Percentiles rank a stretch among this genome's conserved stretches.
phyloP scores from a whole-genome alignment of 2,888 invertebrate species.

The Stomorhina lunata region DNA sequence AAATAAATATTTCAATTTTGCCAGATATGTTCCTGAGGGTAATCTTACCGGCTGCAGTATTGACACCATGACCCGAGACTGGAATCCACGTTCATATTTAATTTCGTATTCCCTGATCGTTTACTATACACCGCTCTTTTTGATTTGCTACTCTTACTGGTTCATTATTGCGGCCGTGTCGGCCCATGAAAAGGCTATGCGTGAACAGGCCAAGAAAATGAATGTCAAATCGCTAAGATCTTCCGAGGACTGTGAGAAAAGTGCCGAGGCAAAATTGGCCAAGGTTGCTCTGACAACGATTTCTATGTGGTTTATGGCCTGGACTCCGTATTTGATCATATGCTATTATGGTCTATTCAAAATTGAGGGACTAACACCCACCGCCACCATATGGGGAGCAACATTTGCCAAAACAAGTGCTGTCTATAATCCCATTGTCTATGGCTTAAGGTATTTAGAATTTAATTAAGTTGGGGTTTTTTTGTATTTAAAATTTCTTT shows the following conservation, averaged over 20 bases:
- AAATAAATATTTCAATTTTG: background rate
- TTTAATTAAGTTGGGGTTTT: too few relatives aligned
- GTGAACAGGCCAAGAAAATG: constrained; percentile 83
- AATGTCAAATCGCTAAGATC: constrained; percentile 82
- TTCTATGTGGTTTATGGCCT: constrained; percentile 83
- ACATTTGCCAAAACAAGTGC: constrained; percentile 83
- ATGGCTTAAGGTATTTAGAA: constrained; percentile 81
- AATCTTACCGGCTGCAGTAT: constrained; percentile 83
- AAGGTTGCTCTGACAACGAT: constrained; percentile 83
- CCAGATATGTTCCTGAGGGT: constrained; percentile 83
- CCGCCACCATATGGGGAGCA: constrained; percentile 86
- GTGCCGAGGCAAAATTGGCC: constrained; percentile 81
- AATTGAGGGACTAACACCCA: constrained; percentile 86
- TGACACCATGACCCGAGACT: constrained; percentile 80
- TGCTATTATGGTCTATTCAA: constrained; percentile 89
- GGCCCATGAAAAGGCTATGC: constrained; percentile 81
- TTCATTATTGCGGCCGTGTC: constrained; percentile 82
- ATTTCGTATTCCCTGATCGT: constrained; percentile 80
- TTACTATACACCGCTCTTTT: constrained; percentile 80
- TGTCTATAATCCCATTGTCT: constrained; percentile 82
- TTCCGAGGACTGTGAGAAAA: constrained; percentile 80
- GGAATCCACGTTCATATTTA: constrained; percentile 81
- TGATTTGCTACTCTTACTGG: constrained; percentile 83
- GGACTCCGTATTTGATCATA: constrained; percentile 91
- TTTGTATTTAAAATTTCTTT: background rate